phyloP scores from a whole-genome alignment of 1,140 invertebrate species.

The Microplitis demolitor region DNA sequence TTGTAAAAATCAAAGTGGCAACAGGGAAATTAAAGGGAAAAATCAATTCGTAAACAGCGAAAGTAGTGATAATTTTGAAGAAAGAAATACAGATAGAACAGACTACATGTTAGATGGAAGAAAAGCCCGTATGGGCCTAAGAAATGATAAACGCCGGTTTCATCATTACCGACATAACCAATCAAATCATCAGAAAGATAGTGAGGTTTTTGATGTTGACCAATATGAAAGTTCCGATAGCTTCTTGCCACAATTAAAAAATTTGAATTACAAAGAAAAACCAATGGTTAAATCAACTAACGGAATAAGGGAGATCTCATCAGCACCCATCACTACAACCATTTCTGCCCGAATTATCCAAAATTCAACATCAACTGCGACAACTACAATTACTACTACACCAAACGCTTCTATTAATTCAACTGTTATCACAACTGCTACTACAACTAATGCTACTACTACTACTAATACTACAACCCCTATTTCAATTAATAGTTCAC shows the following conservation, averaged over 20 bases:
- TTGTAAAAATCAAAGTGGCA: slow-evolving; percentile 30
- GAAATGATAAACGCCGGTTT: slow-evolving; percentile 45
- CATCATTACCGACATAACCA: slow-evolving; percentile 22
- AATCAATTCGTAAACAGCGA: slow-evolving; percentile 43
- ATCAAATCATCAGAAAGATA: not conserved
- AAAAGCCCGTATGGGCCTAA: slow-evolving; percentile 54
- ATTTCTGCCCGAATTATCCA: not conserved
- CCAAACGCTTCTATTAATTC: not conserved
- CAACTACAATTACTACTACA: not conserved
- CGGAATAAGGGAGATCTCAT: not conserved
- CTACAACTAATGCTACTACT: not conserved
- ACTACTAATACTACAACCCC: no score
- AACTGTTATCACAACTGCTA: not conserved
- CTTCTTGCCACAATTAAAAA: slow-evolving; percentile 46
- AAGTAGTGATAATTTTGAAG: slow-evolving; percentile 51
- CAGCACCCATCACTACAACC: not conserved
- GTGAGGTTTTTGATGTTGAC: slow-evolving; percentile 38
- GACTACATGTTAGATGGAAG: slow-evolving; percentile 49
- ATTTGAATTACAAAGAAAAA: not conserved
- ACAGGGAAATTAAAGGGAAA: slow-evolving; percentile 36
- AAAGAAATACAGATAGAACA: slow-evolving; percentile 50
- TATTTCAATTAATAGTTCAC: not conserved
- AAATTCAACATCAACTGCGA: not conserved
- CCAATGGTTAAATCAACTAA: not conserved
- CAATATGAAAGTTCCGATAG: slow-evolving; percentile 58